Evolutionary conservation across 2,888 invertebrate species (phyloP).

Genomic region (Laspeyria flexula): DNA sequence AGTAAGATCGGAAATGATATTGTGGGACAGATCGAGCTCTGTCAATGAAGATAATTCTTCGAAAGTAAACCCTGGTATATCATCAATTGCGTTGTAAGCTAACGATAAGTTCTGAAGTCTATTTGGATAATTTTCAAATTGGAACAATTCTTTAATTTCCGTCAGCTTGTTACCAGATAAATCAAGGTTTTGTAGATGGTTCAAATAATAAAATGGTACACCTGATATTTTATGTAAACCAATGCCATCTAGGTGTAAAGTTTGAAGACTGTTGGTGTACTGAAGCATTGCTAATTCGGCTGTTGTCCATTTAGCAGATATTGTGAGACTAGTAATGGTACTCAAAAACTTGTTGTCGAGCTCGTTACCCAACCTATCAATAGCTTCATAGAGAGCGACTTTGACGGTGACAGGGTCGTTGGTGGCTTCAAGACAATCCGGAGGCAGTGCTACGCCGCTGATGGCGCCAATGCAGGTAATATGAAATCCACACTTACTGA

Average conservation of each 20-base stretch:
- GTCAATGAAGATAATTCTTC: conserved; percentile 58
- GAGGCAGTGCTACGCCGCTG: conserved; percentile 50
- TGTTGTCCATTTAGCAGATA: conserved; percentile 54
- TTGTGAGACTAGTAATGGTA: conserved; percentile 60
- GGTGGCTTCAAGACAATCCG: conserved; percentile 62
- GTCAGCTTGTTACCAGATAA: conserved; percentile 63
- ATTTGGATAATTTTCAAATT: conserved; percentile 61
- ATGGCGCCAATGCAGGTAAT: conserved; percentile 61
- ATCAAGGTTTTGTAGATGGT: conserved; percentile 60
- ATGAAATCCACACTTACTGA: conserved; percentile 56
- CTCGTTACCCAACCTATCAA: conserved; percentile 50
- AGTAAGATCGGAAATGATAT: conserved; percentile 61
- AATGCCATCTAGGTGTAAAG: conserved; percentile 54
- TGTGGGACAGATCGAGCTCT: conserved; percentile 71
- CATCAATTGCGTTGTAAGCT: conserved; percentile 59
- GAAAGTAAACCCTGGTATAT: conserved; percentile 60
- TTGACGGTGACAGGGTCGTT: conserved; percentile 64
- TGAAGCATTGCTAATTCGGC: conserved; percentile 60
- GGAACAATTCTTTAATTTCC: conserved; percentile 61
- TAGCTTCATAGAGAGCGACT: conserved; percentile 59
- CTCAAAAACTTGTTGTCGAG: conserved; percentile 54
- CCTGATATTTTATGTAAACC: conserved; percentile 56
- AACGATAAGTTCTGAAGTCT: conserved; percentile 59
- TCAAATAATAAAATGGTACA: conserved; percentile 59
- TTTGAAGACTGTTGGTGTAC: conserved; percentile 59